A percentile compares a stretch with the other conserved stretches of the same genome.
phyloP scores from a whole-genome alignment of 2,113 vertebrate species.

The Daboia siamensis region DNA sequence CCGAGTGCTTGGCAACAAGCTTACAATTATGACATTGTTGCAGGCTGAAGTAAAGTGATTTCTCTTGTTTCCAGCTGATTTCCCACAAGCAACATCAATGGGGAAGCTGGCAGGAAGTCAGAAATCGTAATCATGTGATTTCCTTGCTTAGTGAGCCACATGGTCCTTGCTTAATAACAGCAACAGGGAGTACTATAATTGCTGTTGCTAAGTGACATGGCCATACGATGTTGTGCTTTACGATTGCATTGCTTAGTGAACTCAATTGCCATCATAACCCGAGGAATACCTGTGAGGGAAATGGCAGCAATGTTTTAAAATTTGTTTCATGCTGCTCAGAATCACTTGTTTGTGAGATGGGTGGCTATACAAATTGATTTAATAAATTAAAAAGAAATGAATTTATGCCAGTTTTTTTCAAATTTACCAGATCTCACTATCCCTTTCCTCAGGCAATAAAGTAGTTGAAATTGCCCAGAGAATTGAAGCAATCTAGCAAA shows the following conservation, averaged over 20 bases:
- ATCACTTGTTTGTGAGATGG: background rate
- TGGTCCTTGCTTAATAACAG: background rate
- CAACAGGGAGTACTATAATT: background rate
- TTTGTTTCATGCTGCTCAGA: background rate
- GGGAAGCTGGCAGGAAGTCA: background rate
- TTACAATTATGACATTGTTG: background rate
- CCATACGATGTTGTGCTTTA: background rate
- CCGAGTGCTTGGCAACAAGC: fast-evolving
- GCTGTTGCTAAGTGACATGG: background rate
- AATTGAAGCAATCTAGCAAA: background rate
- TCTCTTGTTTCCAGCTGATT: background rate
- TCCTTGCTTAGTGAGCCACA: background rate
- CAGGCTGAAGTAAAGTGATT: background rate
- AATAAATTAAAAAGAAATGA: background rate
- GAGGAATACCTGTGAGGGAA: background rate
- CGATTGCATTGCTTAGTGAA: background rate
- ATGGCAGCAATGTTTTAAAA: background rate
- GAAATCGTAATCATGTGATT: background rate
- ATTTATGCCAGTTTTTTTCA: background rate
- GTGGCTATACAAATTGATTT: background rate
- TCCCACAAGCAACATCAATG: background rate
- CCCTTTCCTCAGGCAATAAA: background rate
- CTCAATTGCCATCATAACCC: background rate
- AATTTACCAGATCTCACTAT: background rate
- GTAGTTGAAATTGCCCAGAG: background rate